phyloP scores from a whole-genome alignment of 2,888 invertebrate species.

The Torymus auratus region DNA sequence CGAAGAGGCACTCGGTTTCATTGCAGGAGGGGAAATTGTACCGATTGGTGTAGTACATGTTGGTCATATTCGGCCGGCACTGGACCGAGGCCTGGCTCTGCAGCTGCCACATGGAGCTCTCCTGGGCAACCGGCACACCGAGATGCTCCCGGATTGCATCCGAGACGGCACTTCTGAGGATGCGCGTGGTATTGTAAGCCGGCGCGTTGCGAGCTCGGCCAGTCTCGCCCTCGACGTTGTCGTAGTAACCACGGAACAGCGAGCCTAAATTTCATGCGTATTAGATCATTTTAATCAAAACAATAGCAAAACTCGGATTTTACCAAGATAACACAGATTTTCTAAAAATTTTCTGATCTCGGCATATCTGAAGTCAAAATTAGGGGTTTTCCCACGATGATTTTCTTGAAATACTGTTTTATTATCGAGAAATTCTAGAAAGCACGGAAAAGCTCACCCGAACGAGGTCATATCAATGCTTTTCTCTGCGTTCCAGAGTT shows the following conservation, averaged over 20 bases:
- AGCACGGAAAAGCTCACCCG: too few species aligned
- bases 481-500: too few species aligned
- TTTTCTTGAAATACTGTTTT: too few species aligned
- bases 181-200: conserved; percentile 66
- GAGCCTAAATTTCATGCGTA: conserved; percentile 56
- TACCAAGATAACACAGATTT: too few species aligned
- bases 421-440: too few species aligned
- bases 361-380: too few species aligned
- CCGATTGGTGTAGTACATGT: conserved; percentile 56
- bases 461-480: too few species aligned
- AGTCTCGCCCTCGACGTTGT: conserved; percentile 71
- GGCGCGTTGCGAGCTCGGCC: conserved; percentile 66
- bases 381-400: too few species aligned
- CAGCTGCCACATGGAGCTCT: conserved; percentile 69
- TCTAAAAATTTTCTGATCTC: too few species aligned
- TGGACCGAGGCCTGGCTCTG: conserved; percentile 68
- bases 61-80: conserved; percentile 64
- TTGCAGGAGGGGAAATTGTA: conserved; percentile 68
- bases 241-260: conserved; percentile 68
- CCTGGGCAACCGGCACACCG: conserved; percentile 72
- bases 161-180: conserved; percentile 70
- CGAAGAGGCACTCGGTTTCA: conserved; percentile 83
- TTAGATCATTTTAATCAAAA: too few species aligned
- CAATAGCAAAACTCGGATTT: too few species aligned
- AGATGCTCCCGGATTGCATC: conserved; percentile 69